Evolutionary conservation across 2,113 vertebrate species (phyloP).

Genomic region (Turdus rufiventris): DNA sequence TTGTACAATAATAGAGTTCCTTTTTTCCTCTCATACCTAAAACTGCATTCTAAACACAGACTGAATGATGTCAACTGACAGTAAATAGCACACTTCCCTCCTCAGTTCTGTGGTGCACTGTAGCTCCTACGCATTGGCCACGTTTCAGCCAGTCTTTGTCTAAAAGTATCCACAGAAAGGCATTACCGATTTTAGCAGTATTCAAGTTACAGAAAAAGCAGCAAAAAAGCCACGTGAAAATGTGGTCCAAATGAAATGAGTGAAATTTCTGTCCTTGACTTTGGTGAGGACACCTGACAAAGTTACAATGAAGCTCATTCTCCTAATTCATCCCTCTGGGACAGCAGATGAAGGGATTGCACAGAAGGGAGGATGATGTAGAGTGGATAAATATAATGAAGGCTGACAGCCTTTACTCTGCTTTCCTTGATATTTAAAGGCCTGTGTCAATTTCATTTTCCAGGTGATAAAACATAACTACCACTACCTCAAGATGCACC

Average conservation of each 20-base stretch:
- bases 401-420: background rate
- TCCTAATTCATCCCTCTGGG: background rate
- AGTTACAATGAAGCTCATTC: background rate
- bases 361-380: background rate
- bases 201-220: background rate
- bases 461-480: slow-evolving; percentile 8
- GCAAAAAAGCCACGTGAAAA: background rate
- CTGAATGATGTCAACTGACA: background rate
- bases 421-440: slow-evolving; percentile 25
- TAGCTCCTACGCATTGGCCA: background rate
- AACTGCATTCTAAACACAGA: background rate
- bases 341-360: background rate
- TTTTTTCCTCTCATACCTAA: background rate
- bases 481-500: background rate
- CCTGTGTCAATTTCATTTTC: slow-evolving; percentile 18
- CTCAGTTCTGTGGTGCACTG: background rate
- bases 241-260: background rate
- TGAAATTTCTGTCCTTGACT: background rate
- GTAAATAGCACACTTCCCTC: background rate
- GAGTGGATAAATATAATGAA: background rate
- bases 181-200: background rate
- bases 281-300: background rate
- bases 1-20: background rate
- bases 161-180: background rate
- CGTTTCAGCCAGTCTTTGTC: background rate